Conservation (phyloP, 2,888 invertebrate genomes). For the Pemphredon lugubris region DNA sequence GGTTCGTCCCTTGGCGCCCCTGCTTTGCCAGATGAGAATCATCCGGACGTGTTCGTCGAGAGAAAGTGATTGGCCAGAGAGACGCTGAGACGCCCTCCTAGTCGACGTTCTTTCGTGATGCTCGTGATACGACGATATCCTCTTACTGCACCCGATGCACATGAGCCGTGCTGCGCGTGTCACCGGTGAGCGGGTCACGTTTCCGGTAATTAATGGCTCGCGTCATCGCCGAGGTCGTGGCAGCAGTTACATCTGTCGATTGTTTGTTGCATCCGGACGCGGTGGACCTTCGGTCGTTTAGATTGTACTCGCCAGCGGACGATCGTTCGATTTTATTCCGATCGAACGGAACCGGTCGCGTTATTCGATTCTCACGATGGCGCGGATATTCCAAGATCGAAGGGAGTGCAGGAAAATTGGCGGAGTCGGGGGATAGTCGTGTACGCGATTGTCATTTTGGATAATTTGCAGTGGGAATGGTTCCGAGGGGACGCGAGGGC, state of each 20-base stretch:
- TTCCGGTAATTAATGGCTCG: conserved; percentile 78
- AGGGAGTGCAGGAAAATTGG: too few relatives aligned
- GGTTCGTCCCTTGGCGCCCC: conserved; percentile 25
- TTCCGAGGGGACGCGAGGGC: background rate
- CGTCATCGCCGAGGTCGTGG: conserved; percentile 70
- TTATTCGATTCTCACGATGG: too few relatives aligned
- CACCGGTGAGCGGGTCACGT: conserved; percentile 71
- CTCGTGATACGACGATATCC: conserved; percentile 74
- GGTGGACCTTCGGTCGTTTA: conserved; percentile 13
- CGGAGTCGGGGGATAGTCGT: too few relatives aligned
- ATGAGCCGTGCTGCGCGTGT: conserved; percentile 56
- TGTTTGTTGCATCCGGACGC: conserved; percentile 60
- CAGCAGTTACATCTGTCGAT: conserved; percentile 74
- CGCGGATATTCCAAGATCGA: too few relatives aligned
- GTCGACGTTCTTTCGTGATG: conserved; percentile 66
- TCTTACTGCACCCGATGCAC: conserved; percentile 52
- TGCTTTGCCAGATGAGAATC: conserved; percentile 39
- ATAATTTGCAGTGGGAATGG: too few relatives aligned
- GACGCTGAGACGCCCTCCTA: conserved; percentile 40
- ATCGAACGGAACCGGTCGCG: background rate
- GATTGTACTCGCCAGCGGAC: background rate
- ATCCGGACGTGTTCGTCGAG: conserved; percentile 55
- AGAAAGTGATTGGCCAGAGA: conserved; percentile 73
- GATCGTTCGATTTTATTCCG: background rate
- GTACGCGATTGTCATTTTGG: too few relatives aligned